Evolutionary conservation across 2,888 invertebrate genomes (phyloP).

Genomic region (Ormyrus nitidulus): DNA sequence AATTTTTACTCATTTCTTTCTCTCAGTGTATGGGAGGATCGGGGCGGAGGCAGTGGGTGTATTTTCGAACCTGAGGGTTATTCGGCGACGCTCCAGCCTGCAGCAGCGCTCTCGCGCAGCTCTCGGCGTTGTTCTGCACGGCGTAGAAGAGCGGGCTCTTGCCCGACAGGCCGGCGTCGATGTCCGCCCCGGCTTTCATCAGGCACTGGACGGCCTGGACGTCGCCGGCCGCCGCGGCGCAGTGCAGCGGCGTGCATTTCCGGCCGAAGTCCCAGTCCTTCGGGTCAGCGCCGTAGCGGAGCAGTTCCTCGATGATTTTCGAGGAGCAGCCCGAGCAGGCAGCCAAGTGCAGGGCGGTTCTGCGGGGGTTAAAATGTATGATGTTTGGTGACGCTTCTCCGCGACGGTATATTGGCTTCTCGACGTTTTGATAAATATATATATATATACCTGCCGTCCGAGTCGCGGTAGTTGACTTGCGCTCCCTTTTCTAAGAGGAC

Average conservation of each 20-base stretch:
- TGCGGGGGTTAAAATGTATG: constrained; percentile 58
- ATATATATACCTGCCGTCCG: constrained; percentile 80
- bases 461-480: constrained; percentile 81
- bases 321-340: constrained; percentile 83
- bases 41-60: not conserved
- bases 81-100: constrained; percentile 89
- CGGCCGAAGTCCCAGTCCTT: constrained; percentile 84
- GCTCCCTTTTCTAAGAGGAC: constrained; percentile 78
- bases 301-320: constrained; percentile 83
- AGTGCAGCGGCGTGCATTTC: constrained; percentile 86
- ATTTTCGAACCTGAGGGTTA: constrained; percentile 82
- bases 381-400: too few relatives aligned
- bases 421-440: constrained; percentile 57
- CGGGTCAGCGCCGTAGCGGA: constrained; percentile 83
- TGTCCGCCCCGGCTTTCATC: constrained; percentile 85
- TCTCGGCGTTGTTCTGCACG: constrained; percentile 84
- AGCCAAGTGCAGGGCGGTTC: constrained; percentile 86
- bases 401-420: not conserved
- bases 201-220: constrained; percentile 81
- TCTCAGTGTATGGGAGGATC: not conserved
- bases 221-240: constrained; percentile 83
- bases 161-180: constrained; percentile 83
- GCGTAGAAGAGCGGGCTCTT: constrained; percentile 90
- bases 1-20: not conserved
- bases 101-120: constrained; percentile 85